Base-by-base conservation (phyloP, 1,140 invertebrate species). In the Drosophila azteca region DNA sequence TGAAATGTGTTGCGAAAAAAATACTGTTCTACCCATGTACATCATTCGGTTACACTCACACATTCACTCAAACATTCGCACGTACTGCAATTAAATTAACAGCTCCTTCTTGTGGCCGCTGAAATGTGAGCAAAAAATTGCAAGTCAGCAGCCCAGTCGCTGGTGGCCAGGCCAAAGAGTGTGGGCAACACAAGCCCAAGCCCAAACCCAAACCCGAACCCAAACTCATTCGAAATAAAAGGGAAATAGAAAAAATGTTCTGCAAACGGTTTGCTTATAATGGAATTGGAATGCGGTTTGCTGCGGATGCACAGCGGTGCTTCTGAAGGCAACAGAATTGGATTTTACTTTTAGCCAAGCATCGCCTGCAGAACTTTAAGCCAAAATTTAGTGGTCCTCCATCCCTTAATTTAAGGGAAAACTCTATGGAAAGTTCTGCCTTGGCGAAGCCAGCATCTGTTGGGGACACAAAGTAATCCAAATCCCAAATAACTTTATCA, bases 81-180 rank as follows among this genome's bases (percentile, higher is more conserved):
- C 48, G 9, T 66, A 35, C 45, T 71, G 77, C 67, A 80, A 85
- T 84, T 85, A 79, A 84, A 85, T 84, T 77, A 85, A 80, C 64
- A 85, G 39, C 48, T 60, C 50, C 60, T 41, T 58, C 24, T 46
- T 39, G 11, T 39, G 15, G 59, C 43, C 57, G n/a, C 20, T 22
- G 41, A 62, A 60, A 45, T 17, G 39, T 20, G 15, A 17, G 15
- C 45, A 44, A 29, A 44, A 41, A 48, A 50, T 20, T 46, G 70
- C 17, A 54, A 57, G 7, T 50, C 52, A 64, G 60, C 50, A 11
- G n/a, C 8, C 17, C 17, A 20, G 17, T 1, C 61, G 26, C 22
- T 54, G 20, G 49, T 61, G 11, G 26, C 7, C 11, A 44, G n/a
- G 20, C 8, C 15, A 20, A 26, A 15, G 26, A 29, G 39, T 53